Percentiles rank a stretch among this genome's conserved stretches.
Conservation (phyloP, 1,140 invertebrate species). For the Brachionus koreanus region DNA sequence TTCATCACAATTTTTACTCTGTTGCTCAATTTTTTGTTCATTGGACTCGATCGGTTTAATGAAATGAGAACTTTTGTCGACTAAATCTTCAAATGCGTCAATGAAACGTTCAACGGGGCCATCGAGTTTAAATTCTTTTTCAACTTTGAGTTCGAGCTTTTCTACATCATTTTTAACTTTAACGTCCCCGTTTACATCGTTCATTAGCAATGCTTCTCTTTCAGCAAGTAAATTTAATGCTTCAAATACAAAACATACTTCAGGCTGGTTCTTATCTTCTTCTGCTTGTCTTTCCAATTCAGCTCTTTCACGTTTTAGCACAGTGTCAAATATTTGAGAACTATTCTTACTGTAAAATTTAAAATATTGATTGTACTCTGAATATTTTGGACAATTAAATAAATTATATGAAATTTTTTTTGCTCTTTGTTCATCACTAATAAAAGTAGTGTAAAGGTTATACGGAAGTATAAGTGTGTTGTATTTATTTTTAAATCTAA, state of each 20-base stretch:
- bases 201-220: constrained; percentile 50
- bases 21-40: background rate
- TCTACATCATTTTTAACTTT: background rate
- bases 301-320: constrained; percentile 69
- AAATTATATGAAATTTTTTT: background rate
- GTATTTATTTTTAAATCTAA: constrained; percentile 26
- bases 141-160: background rate
- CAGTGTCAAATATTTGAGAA: constrained; percentile 65
- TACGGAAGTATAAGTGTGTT: background rate
- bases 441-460: background rate
- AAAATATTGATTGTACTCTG: background rate
- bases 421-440: background rate
- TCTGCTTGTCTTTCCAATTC: constrained; percentile 66
- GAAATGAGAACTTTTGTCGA: background rate
- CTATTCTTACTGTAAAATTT: constrained; percentile 43
- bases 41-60: background rate
- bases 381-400: background rate
- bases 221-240: constrained; percentile 67
- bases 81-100: constrained; percentile 2
- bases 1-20: background rate
- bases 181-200: background rate
- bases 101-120: background rate
- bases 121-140: background rate
- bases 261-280: constrained; percentile 69
- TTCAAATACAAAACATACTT: constrained; percentile 77